Base-by-base conservation (phyloP, 2,888 invertebrate species). In the Amitus sp. region DNA sequence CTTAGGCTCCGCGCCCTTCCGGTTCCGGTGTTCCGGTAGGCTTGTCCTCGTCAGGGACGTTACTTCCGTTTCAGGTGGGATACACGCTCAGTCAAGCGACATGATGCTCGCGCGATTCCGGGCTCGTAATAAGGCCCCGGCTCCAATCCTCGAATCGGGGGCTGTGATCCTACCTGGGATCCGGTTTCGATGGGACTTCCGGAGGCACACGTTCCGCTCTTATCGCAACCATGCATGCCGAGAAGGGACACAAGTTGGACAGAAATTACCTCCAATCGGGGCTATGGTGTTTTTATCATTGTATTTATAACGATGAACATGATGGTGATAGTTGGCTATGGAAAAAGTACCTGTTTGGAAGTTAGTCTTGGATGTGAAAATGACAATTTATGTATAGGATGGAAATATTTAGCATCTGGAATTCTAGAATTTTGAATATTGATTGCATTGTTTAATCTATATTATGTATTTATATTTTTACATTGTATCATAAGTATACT, bases 21-120 rank as follows among this genome's bases (percentile, higher is more conserved):
- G 82, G 79, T 82, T 82, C 82, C 82, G 80, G 82, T 82, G 81
- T 82, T 81, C 82, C 81, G 82, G 82, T 82, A 82, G 81, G 79
- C 76, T 81, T 79, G 77, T 73, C 73, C 67, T 61, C 67, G 67
- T 59, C 33, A 62, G 66, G 58, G 60, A 62, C 67, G 60, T 67
- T 63, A 54, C 67, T 69, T 71, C 70, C 66, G 68, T 63, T 67
- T 62, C 66, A 62, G 67, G 73, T 77, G 80, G 79, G 78, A 81
- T 79, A 79, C 77, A 79, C 79, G 79, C 80, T 80, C 77, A 76
- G 74, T 71, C 76, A 76, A 78, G 73, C 75, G 75, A 66, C 62
- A 69, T 69, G 71, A 71, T 67, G 69, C 68, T 62, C 59, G 48
- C 47, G 53, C 59, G 19, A 63, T 63, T 55, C 62, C 57, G 45